These are phyloP conservation scores for Zaprionus camerounensis DNA, from an alignment of 1,140 invertebrate species.

Conservation along the genomic window DNA sequence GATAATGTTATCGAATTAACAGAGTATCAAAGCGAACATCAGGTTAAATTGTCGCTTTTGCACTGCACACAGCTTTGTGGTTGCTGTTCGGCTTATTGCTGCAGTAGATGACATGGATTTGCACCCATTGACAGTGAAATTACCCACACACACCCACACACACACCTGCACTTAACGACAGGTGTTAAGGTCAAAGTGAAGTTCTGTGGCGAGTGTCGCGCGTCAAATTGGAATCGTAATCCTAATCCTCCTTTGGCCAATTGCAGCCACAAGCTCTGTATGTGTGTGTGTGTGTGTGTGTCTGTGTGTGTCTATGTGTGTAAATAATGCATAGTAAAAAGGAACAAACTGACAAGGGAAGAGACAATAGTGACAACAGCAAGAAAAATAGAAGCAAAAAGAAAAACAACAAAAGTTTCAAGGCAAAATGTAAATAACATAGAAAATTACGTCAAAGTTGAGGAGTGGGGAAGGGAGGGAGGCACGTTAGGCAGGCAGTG, in stretches of 20 bases:
- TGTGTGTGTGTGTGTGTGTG: not conserved
- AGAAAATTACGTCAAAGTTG: slow-evolving; percentile 36
- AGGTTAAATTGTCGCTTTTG: not conserved
- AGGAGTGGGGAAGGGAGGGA: not conserved
- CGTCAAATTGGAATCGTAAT: not conserved
- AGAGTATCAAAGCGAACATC: not conserved
- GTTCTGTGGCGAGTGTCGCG: slow-evolving; percentile 13
- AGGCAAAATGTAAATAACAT: slow-evolving; percentile 64
- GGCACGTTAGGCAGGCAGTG: not conserved
- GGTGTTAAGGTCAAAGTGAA: slow-evolving; percentile 37
- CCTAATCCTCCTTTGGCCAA: slow-evolving; percentile 4
- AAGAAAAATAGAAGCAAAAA: slow-evolving; percentile 18
- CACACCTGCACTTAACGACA: not conserved
- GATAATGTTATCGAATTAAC: not conserved
- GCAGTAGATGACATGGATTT: slow-evolving; percentile 34
- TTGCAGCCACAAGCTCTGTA: not conserved
- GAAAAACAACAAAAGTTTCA: slow-evolving; percentile 47
- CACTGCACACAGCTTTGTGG: not conserved
- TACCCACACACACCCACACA: not conserved
- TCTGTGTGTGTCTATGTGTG: not conserved
- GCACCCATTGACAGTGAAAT: slow-evolving; percentile 14
- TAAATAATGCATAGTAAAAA: slow-evolving; percentile 7
- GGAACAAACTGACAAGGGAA: slow-evolving; percentile 8
- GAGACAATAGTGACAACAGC: slow-evolving; percentile 9
- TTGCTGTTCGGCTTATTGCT: not conserved